Conservation (phyloP, 2,113 vertebrate genomes). For the Aleadryas rufinucha region DNA sequence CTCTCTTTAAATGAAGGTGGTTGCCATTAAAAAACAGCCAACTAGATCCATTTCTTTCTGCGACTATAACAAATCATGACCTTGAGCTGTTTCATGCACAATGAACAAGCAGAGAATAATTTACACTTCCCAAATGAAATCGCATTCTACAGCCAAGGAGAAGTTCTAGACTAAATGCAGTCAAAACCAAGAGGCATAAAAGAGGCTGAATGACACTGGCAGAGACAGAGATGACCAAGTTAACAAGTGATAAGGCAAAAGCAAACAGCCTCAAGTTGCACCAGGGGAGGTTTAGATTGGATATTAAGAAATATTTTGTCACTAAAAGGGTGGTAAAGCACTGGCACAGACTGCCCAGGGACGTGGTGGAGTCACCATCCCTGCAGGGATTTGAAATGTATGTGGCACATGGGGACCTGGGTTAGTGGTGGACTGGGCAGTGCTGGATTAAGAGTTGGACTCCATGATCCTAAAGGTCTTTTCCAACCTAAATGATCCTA, state of each 20-base stretch:
- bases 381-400: background rate
- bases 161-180: background rate
- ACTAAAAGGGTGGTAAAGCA: background rate
- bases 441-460: background rate
- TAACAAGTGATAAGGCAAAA: background rate
- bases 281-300: background rate
- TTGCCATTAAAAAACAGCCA: background rate
- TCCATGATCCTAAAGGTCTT: background rate
- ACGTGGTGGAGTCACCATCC: no score
- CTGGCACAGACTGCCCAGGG: background rate
- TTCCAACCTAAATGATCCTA: no score
- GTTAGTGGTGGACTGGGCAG: background rate
- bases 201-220: background rate
- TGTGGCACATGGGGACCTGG: background rate
- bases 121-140: accelerated
- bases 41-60: background rate
- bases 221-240: background rate
- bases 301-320: background rate
- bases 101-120: background rate
- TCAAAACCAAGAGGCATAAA: background rate
- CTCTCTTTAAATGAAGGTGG: background rate
- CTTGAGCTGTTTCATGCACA: background rate
- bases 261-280: background rate
- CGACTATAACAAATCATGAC: background rate
- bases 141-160: background rate